phyloP scores from a whole-genome alignment of 2,797 vertebrate genomes.

The Acrossocheilus wenchowensis region DNA sequence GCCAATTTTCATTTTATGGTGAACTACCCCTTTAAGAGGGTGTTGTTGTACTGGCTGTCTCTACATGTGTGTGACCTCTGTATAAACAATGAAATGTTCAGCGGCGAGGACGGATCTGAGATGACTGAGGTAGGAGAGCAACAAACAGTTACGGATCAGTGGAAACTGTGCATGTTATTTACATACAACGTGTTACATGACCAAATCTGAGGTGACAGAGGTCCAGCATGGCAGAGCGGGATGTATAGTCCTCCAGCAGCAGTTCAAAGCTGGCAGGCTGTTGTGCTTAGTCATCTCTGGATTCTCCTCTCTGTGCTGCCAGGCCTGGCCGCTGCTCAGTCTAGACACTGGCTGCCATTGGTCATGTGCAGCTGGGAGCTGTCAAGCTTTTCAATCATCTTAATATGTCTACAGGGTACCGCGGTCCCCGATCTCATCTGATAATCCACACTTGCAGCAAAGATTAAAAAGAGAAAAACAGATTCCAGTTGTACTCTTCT shows the following conservation, averaged over 20 bases:
- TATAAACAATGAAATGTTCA: not conserved
- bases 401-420: constrained; percentile 43
- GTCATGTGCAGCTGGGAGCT: constrained; percentile 37
- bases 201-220: constrained; percentile 9
- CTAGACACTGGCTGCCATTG: constrained; percentile 33
- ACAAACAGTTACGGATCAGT: not conserved
- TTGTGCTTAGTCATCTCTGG: constrained; percentile 60
- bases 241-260: constrained; percentile 18
- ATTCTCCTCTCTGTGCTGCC: constrained; percentile 30
- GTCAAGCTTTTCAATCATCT: constrained; percentile 52
- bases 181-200: constrained; percentile 11
- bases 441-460: constrained; percentile 25
- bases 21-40: constrained; percentile 32
- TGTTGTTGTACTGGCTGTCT: constrained; percentile 56
- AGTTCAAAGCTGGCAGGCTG: constrained; percentile 50
- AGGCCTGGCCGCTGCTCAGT: constrained; percentile 38
- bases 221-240: constrained; percentile 12
- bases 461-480: constrained; percentile 12
- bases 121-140: not conserved
- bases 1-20: not conserved
- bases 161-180: not conserved
- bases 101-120: not conserved
- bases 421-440: constrained; percentile 1
- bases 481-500: not conserved
- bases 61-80: constrained; percentile 14